Evolutionary conservation across 2,888 invertebrate species (phyloP), one percentile per base, ranked within the genome.

Genomic region (Amorpha juglandis): DNA sequence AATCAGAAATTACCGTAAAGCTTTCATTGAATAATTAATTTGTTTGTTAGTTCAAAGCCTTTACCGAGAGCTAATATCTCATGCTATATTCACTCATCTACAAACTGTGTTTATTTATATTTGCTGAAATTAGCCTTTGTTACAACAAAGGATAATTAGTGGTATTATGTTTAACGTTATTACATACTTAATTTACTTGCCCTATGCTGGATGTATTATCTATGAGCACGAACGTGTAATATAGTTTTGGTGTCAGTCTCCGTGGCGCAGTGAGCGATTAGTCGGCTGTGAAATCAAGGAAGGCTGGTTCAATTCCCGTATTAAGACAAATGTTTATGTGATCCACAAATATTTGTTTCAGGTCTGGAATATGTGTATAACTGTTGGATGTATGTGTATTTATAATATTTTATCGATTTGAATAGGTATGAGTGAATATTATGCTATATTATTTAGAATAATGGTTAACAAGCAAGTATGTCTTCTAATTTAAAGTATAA

Each of bases 1-100:
- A 58, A 58, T 58, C 58, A 58, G 42, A 58, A 58, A 58, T 58
- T 58, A 42, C n/a, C 19, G 42, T 42, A 42, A 58, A 42, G 55
- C n/a, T 55, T 11, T 16, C 16, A 38, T 42, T 58, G 58, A 58
- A 58, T 58, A 58, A 42, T 38, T 42, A 58, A 58, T 42, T 58
- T 58, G 58, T 58, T 58, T 58, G 58, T n/a, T 42, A 42, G 58
- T 58, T 58, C 7, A 42, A 19, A 58, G 38, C 3, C 58, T 58
- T 58, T 42, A 42, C 12, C 42, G 19, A 11, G 16, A 42, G 58
- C 12, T 58, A 19, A 58, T 58, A 12, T 58, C 19, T 58, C 58
- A 42, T 42, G 58, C 58, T 42, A 58, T 12, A 11, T 19, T 58
- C 42, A 42, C 58, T 58, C 35, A 42, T 58, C 19, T 58, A 42